Evolutionary conservation across 2,888 invertebrate species (phyloP), one percentile per base, ranked within the genome.

Genomic region (Micropterix aruncella): DNA sequence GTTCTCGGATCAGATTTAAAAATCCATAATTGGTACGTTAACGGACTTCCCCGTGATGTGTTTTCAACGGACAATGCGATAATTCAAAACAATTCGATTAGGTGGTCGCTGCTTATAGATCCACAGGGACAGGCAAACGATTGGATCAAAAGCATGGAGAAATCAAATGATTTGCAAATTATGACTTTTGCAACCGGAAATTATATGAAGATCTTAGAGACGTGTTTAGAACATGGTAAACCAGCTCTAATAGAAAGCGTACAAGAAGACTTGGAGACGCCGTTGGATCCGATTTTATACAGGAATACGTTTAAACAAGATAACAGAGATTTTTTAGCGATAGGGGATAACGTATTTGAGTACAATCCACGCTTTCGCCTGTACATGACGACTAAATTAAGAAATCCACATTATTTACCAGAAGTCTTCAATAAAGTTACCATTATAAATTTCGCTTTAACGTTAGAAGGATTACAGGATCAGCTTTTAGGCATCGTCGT

Each of bases 1-100:
- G 76, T 83, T 7, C 67, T 95, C 44, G 93, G 93, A 1, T 79
- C 85, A 16, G 89, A 92, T 49, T 86, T 93, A 19, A 83, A 84
- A 60, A 86, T 89, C 52, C 86, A 90, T 63, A 79, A 80, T 48
- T 91, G 90, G 90, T 83, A 83, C 56, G 85, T 89, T 51, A 76
- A 75, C 47, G 87, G 87, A 2, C 65, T 91, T 45, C 89, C 90
- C 0, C 70, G 82, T 52, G 90, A 91, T 63, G 69, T 74, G 4
- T 89, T 89, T 65, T 89, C 89, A 1, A 80, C 80, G 38, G 88
- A 90, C 56, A 91, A 90, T 63, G 89, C 80, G 42, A 83, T 90
- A 42, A 88, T 90, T 54, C 82, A 85, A 62, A 81, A 84, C 54
- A 83, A 78, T 56, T 82, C 86, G 0, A 77, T 80, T 61, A 70